phyloP scores from a whole-genome alignment of 2,888 invertebrate genomes.

The Caenorhabditis japonica region DNA sequence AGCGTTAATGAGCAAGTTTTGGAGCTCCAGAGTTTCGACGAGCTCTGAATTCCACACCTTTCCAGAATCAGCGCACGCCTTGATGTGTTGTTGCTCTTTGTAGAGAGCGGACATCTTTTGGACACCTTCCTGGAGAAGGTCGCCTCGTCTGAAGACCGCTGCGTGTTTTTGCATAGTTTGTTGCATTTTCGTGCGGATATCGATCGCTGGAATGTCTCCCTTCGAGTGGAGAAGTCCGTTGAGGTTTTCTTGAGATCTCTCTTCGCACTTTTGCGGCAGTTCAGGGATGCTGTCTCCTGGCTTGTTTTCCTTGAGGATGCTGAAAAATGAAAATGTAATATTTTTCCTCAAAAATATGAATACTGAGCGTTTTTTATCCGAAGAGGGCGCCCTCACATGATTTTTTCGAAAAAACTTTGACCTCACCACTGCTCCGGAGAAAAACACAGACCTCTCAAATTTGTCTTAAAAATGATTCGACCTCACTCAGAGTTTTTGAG shows the following conservation, averaged over 20 bases:
- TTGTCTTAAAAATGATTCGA: no score
- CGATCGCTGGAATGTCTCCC: conserved; percentile 82
- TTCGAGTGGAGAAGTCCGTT: conserved; percentile 81
- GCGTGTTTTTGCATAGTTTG: conserved; percentile 96
- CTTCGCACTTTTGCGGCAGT: conserved; percentile 88
- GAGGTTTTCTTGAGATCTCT: conserved; percentile 91
- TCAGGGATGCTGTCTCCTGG: conserved; percentile 88
- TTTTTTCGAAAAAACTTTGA: no score
- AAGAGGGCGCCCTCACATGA: no score
- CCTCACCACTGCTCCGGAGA: no score
- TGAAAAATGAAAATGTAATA: conserved; percentile 24
- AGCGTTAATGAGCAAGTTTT: conserved; percentile 94
- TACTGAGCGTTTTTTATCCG: no score
- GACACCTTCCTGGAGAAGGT: conserved; percentile 86
- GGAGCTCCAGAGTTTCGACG: conserved; percentile 94
- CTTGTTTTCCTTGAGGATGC: conserved; percentile 76
- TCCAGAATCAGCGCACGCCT: conserved; percentile 82
- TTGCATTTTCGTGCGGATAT: conserved; percentile 91
- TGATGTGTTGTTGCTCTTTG: conserved; percentile 82
- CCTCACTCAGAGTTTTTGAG: no score
- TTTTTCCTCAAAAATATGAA: no score
- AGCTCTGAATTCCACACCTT: conserved; percentile 97
- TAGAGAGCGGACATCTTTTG: conserved; percentile 85
- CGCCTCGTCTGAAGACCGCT: conserved; percentile 94
- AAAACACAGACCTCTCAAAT: no score